Percentiles rank a stretch among this genome's conserved stretches.
Evolutionary conservation across 1,140 invertebrate species (phyloP).

Genomic region (Cydia fagiglandana): DNA sequence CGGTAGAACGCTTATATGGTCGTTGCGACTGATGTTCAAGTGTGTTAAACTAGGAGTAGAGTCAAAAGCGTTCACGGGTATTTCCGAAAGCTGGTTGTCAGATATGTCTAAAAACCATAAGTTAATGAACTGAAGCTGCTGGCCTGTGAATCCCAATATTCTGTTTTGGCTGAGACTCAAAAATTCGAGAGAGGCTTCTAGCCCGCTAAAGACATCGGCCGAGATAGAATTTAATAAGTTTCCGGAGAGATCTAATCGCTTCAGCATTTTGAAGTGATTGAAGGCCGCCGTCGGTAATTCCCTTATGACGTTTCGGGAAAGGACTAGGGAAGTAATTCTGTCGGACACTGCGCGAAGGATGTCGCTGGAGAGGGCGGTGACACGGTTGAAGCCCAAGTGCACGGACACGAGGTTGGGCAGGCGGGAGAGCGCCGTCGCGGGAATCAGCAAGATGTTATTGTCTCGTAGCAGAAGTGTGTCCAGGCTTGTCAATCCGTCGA

Average conservation of each 20-base stretch:
- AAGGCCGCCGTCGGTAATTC: slow-evolving; percentile 91
- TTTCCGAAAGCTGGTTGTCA: slow-evolving; percentile 86
- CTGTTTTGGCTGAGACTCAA: slow-evolving; percentile 89
- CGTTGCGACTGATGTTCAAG: slow-evolving; percentile 89
- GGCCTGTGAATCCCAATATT: slow-evolving; percentile 83
- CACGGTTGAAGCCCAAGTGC: slow-evolving; percentile 91
- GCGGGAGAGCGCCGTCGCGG: slow-evolving; percentile 87
- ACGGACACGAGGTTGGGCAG: slow-evolving; percentile 87
- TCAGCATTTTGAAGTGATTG: slow-evolving; percentile 86
- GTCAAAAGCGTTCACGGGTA: slow-evolving; percentile 84
- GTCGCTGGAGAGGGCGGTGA: slow-evolving; percentile 90
- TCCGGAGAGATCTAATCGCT: slow-evolving; percentile 86
- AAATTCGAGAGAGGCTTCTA: slow-evolving; percentile 86
- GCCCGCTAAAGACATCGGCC: slow-evolving; percentile 86
- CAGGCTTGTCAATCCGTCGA: slow-evolving; percentile 88
- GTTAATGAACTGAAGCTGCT: slow-evolving; percentile 82
- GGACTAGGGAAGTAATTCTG: slow-evolving; percentile 81
- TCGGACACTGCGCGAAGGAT: slow-evolving; percentile 84
- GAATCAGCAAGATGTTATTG: slow-evolving; percentile 92
- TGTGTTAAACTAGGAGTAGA: slow-evolving; percentile 84
- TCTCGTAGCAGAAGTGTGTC: slow-evolving; percentile 90
- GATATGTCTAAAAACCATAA: slow-evolving; percentile 87
- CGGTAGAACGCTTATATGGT: slow-evolving; percentile 82
- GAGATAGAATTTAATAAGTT: slow-evolving; percentile 87
- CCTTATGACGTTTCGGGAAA: slow-evolving; percentile 92